These are phyloP conservation scores for Eucidaris tribuloides DNA, from an alignment of 35 echinoderm and acorn worm genomes.

Conservation along the genomic window DNA sequence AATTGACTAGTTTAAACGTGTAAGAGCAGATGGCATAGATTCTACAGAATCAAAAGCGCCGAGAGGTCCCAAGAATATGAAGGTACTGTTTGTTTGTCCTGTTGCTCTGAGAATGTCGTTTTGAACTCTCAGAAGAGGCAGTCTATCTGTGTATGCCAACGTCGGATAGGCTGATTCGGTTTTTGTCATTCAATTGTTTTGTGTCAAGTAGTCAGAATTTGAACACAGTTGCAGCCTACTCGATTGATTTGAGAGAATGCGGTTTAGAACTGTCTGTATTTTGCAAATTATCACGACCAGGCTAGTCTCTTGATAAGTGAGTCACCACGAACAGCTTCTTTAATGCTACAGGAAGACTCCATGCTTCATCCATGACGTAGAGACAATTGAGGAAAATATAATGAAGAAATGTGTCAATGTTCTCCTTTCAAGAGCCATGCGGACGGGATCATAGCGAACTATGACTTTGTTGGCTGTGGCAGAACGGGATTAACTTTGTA, in stretches of 20 bases:
- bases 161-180: slow-evolving; percentile 40
- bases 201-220: not conserved
- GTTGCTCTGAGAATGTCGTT: not conserved
- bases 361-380: slow-evolving; percentile 30
- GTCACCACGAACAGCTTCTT: slow-evolving; percentile 27
- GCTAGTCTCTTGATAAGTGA: slow-evolving; percentile 29
- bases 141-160: slow-evolving; percentile 42
- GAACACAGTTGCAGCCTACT: slow-evolving; percentile 8
- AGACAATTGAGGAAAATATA: slow-evolving; percentile 5
- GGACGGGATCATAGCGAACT: not conserved
- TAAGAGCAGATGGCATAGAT: slow-evolving; percentile 16
- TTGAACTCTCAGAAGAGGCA: not conserved
- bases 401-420: not conserved
- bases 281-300: slow-evolving; percentile 8
- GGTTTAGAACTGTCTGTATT: slow-evolving; percentile 42
- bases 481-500: not conserved
- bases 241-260: slow-evolving; percentile 42
- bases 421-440: slow-evolving; percentile 33
- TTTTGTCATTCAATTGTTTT: slow-evolving; percentile 14
- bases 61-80: slow-evolving; percentile 25
- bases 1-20: not conserved
- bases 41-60: slow-evolving; percentile 62
- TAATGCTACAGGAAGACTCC: not conserved
- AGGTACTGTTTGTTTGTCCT: not conserved
- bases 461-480: slow-evolving; percentile 18